These are phyloP conservation scores for Mactromeris polynyma DNA, from an alignment of 2,888 invertebrate genomes.

Conservation along the genomic window DNA sequence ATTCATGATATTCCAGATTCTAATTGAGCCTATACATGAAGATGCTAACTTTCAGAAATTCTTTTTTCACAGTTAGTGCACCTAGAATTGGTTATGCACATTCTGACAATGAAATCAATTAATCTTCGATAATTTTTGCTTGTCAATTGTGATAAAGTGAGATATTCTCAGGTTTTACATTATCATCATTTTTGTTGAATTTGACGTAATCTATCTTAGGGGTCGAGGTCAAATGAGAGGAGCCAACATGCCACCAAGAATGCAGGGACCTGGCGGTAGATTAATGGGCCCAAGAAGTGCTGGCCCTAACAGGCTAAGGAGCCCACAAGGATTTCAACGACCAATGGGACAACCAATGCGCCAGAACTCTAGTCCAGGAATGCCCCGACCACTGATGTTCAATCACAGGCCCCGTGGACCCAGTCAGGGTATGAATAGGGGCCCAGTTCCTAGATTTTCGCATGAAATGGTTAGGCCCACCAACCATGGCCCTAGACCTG, in stretches of 20 bases:
- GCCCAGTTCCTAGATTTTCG: slow-evolving; percentile 32
- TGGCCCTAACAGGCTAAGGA: slow-evolving; percentile 12
- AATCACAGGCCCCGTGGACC: slow-evolving; percentile 11
- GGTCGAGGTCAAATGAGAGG: slow-evolving; percentile 33
- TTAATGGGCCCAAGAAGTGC: slow-evolving; percentile 22
- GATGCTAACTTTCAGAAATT: no score
- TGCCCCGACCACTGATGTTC: slow-evolving; percentile 12
- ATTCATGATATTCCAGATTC: no score
- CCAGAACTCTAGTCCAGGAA: background rate
- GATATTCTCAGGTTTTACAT: no score
- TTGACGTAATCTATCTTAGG: slow-evolving; percentile 42
- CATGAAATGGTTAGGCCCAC: slow-evolving; percentile 7
- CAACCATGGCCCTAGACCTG: background rate
- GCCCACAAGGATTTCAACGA: slow-evolving; percentile 7
- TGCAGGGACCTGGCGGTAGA: background rate
- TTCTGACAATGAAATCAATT: no score
- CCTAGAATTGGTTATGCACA: no score
- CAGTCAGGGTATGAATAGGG: slow-evolving; percentile 16
- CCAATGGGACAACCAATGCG: background rate
- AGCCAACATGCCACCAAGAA: background rate
- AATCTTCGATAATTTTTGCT: no score
- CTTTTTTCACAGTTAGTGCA: no score
- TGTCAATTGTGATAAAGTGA: no score
- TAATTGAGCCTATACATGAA: no score
- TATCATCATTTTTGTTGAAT: no score